Evolutionary conservation across 2,888 invertebrate genomes (phyloP), one percentile per base, ranked within the genome.

Genomic region (Drosophila formosana): DNA sequence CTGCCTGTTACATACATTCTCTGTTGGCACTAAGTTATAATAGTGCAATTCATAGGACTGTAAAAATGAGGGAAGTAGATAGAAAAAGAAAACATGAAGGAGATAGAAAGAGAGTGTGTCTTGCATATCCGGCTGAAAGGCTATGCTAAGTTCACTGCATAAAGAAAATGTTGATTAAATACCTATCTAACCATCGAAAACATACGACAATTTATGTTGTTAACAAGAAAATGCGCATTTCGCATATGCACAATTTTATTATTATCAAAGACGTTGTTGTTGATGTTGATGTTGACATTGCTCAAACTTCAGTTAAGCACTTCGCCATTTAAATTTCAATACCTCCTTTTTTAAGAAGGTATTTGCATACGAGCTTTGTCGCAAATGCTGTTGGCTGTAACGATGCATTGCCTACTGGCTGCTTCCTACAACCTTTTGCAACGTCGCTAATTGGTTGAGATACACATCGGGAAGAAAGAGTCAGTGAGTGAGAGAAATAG

Each of bases 191-290:
- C 87, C 79, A 84, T 86, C 78, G 78, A 87, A 87, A 86, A 83
- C 87, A 76, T 86, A 88, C 72, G 84, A 80, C 78, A 88, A 88
- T 88, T 88, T 86, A 88, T 86, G 89, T 79, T 82, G 88, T 80
- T 88, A 84, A 88, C 89, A 78, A 88, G 80, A 87, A 84, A 84
- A 78, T 86, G 80, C 84, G 88, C 88, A 78, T 66, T 82, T 85
- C 79, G 76, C 82, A 78, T 73, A 87, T 74, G 87, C 89, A 88
- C 87, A 84, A 87, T 84, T 84, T 88, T 84, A 88, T 84, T 83
- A 87, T 81, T 78, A 85, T 84, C 75, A 41, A 51, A 30, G 41
- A 30, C 23, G 50, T 65, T 30, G 51, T 37, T 49, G 50, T 26
- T 30, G 75, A 37, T 51, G 55, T 62, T 50, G 50, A 58, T 34